Conservation (phyloP, 1,140 invertebrate species). For the Kradibia gibbosae region DNA sequence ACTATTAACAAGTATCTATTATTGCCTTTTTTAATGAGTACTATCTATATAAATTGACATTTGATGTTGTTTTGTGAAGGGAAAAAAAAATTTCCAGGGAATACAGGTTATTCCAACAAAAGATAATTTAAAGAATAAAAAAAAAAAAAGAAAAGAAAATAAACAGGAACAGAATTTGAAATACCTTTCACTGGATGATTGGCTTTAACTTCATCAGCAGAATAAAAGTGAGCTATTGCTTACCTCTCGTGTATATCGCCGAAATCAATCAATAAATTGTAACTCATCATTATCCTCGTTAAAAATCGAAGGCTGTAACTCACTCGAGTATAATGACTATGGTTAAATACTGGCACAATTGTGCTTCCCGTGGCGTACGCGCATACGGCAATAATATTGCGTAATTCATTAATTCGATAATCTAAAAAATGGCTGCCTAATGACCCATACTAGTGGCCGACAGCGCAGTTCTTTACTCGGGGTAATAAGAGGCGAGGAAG, state of each 20-base stretch:
- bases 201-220: slow-evolving; percentile 6
- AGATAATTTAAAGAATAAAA: not conserved
- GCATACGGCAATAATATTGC: not conserved
- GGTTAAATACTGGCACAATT: not conserved
- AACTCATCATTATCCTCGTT: slow-evolving; percentile 19
- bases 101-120: not conserved
- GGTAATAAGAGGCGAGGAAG: not conserved
- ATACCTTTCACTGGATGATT: not conserved
- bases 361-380: not conserved
- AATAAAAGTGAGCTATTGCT: not conserved
- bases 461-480: not conserved
- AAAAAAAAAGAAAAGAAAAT: too few relatives aligned
- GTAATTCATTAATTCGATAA: slow-evolving; percentile 34
- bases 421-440: slow-evolving; percentile 14
- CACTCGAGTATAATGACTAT: not conserved
- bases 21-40: too few relatives aligned
- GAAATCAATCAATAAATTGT: slow-evolving; percentile 33
- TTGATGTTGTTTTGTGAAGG: too few relatives aligned
- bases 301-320: slow-evolving; percentile 3
- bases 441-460: not conserved
- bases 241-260: not conserved
- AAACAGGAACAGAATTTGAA: too few relatives aligned
- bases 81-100: not conserved
- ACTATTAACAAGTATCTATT: too few relatives aligned
- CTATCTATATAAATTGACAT: too few relatives aligned